These are phyloP conservation scores for Neoarius graeffei DNA, from an alignment of 2,113 vertebrate species.

Conservation along the genomic window DNA sequence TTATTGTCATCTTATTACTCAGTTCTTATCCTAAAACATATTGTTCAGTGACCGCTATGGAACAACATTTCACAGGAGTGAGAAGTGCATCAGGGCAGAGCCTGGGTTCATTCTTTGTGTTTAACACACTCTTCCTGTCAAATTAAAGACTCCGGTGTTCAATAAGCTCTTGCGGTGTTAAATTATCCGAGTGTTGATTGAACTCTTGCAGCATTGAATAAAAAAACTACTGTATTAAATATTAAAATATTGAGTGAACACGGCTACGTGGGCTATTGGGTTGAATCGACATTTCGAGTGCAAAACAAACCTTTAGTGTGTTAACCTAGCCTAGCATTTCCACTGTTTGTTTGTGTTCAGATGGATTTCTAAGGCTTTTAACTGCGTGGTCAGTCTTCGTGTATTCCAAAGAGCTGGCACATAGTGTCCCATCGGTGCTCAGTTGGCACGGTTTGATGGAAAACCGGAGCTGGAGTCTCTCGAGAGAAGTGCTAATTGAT, in stretches of 20 bases:
- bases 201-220: background rate
- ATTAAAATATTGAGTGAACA: background rate
- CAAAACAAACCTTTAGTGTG: background rate
- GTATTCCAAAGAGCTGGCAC: slow-evolving; percentile 1
- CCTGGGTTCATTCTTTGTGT: background rate
- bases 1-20: background rate
- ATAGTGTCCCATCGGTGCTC: slow-evolving; percentile 34
- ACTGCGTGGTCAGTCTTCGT: slow-evolving; percentile 43
- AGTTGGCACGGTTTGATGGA: slow-evolving; percentile 31
- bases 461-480: slow-evolving; percentile 16
- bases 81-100: background rate
- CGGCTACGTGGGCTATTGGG: no score
- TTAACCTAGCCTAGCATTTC: background rate
- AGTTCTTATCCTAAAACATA: background rate
- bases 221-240: background rate
- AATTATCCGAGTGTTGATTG: background rate
- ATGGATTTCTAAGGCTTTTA: slow-evolving; percentile 2
- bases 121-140: background rate
- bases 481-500: slow-evolving; percentile 44
- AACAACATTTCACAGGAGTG: background rate
- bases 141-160: background rate
- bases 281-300: background rate
- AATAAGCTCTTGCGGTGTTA: background rate
- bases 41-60: background rate
- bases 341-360: background rate